Conservation (phyloP, 2,888 invertebrate genomes). For the Emmelina monodactyla region DNA sequence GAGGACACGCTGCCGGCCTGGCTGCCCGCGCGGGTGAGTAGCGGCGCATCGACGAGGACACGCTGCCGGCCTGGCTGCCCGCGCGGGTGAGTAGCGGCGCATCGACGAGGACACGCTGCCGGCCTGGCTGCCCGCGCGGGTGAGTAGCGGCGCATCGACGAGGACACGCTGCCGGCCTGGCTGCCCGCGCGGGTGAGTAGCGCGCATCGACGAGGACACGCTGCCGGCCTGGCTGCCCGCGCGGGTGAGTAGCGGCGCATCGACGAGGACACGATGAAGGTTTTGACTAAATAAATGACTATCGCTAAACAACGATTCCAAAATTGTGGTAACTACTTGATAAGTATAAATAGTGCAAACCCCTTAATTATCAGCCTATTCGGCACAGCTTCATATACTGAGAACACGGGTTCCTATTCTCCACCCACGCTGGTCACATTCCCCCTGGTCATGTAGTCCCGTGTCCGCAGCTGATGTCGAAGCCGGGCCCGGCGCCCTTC, state of each 20-base stretch:
- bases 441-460: too few relatives aligned
- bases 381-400: too few relatives aligned
- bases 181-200: slow-evolving; percentile 58
- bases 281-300: too few relatives aligned
- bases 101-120: slow-evolving; percentile 95
- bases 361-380: too few relatives aligned
- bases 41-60: slow-evolving; percentile 96
- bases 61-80: slow-evolving; percentile 84
- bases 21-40: slow-evolving; percentile 62
- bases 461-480: too few relatives aligned
- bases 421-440: too few relatives aligned
- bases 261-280: too few relatives aligned
- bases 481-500: too few relatives aligned
- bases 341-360: too few relatives aligned
- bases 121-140: slow-evolving; percentile 71
- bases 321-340: too few relatives aligned
- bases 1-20: slow-evolving; percentile 91
- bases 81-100: slow-evolving; percentile 38
- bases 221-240: slow-evolving; percentile 81
- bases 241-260: slow-evolving; percentile 32
- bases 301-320: too few relatives aligned
- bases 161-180: slow-evolving; percentile 90
- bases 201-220: slow-evolving; percentile 94
- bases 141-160: slow-evolving; percentile 81
- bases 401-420: too few relatives aligned